Conservation (phyloP, 2,888 invertebrate species). For the Pollenia amentaria region DNA sequence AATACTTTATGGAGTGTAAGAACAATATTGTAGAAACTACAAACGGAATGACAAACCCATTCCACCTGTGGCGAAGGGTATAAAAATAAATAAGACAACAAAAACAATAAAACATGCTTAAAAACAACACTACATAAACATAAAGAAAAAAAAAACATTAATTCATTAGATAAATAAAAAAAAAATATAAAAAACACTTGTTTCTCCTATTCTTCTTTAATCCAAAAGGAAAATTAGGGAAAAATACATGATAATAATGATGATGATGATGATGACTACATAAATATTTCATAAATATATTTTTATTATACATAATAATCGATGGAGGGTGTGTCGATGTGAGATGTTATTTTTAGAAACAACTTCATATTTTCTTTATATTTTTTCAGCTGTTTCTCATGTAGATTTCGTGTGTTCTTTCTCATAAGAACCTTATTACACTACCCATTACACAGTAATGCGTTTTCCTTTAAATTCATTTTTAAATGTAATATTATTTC, state of each 20-base stretch:
- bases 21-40: no score
- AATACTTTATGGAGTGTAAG: no score
- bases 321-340: slow-evolving; percentile 3
- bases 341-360: not conserved
- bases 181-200: slow-evolving; percentile 49
- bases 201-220: slow-evolving; percentile 36
- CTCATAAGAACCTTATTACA: no score
- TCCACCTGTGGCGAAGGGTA: not conserved
- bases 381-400: not conserved
- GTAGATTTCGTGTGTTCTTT: no score
- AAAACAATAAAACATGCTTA: slow-evolving; percentile 9
- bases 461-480: no score
- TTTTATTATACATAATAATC: slow-evolving; percentile 5
- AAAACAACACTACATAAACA: slow-evolving; percentile 14
- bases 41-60: no score
- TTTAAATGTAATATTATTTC: not conserved
- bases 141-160: slow-evolving; percentile 32
- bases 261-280: slow-evolving; percentile 31
- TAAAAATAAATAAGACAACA: slow-evolving; percentile 41
- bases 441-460: no score
- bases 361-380: not conserved
- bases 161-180: slow-evolving; percentile 28
- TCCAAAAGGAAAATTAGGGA: not conserved
- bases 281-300: slow-evolving; percentile 10
- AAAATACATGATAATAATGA: slow-evolving; percentile 4